Evolutionary conservation across 2,797 vertebrate genomes (phyloP).

Genomic region (Geotrypetes seraphini): DNA sequence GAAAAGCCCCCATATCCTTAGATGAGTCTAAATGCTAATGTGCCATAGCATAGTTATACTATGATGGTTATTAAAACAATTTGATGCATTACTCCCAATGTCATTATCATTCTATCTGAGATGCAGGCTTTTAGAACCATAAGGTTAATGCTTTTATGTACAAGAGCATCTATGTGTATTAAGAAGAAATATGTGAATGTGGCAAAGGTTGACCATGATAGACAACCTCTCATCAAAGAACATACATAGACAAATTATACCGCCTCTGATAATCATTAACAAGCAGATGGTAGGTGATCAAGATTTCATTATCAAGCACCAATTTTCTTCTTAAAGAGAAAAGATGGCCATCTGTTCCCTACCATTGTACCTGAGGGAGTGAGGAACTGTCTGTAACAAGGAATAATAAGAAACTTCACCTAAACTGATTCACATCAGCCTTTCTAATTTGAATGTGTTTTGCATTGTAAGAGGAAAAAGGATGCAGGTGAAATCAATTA

Average conservation of each 20-base stretch:
- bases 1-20: too few species aligned
- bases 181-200: background rate
- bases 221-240: background rate
- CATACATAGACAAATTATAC: constrained; percentile 17
- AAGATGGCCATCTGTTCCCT: constrained; percentile 33
- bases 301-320: constrained; percentile 38
- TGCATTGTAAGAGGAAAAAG: constrained; percentile 5
- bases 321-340: constrained; percentile 22
- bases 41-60: too few species aligned
- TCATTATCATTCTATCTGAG: too few species aligned
- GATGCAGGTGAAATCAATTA: constrained; percentile 6
- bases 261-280: constrained; percentile 14
- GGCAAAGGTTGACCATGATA: background rate
- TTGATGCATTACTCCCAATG: too few species aligned
- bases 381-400: constrained; percentile 6
- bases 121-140: too few species aligned
- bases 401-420: background rate
- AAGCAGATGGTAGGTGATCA: constrained; percentile 36
- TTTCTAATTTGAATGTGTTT: constrained; percentile 2
- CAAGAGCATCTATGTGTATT: background rate
- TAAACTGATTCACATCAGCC: constrained; percentile 5
- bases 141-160: too few species aligned
- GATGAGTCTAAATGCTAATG: too few species aligned
- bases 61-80: too few species aligned
- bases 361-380: constrained; percentile 5